phyloP scores from a whole-genome alignment of 2,113 vertebrate species.

The Marcusenius ussheri region DNA sequence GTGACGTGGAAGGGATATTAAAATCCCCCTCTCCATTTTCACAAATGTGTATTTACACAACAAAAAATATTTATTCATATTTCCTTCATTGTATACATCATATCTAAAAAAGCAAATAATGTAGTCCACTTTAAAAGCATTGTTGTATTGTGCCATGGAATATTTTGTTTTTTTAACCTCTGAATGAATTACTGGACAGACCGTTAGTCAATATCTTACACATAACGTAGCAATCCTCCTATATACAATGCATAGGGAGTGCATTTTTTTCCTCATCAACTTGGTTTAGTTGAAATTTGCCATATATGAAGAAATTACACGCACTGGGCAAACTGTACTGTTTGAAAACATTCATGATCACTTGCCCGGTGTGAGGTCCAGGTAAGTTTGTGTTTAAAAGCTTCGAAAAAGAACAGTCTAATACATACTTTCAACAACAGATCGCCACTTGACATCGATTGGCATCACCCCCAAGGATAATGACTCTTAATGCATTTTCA shows the following conservation, averaged over 20 bases:
- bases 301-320: conserved; percentile 7
- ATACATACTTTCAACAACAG: background rate
- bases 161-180: conserved; percentile 35
- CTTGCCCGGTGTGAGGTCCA: background rate
- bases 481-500: background rate
- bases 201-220: conserved; percentile 65
- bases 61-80: conserved; percentile 41
- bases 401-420: background rate
- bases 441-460: background rate
- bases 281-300: conserved; percentile 17
- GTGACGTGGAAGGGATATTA: conserved; percentile 5
- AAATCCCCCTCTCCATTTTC: conserved; percentile 33
- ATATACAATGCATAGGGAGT: conserved; percentile 71
- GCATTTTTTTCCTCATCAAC: conserved; percentile 39
- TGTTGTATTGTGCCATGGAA: conserved; percentile 30
- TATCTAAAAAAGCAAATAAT: conserved; percentile 21
- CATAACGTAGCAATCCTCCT: conserved; percentile 38
- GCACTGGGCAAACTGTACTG: background rate
- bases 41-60: conserved; percentile 54
- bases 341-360: background rate
- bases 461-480: background rate
- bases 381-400: background rate
- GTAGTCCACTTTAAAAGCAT: conserved; percentile 22
- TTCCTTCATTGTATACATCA: conserved; percentile 29
- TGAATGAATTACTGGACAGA: conserved; percentile 65